Percentiles rank a stretch among this genome's conserved stretches.
Conservation (phyloP, 2,888 invertebrate species). For the Linnaemya vulpina region DNA sequence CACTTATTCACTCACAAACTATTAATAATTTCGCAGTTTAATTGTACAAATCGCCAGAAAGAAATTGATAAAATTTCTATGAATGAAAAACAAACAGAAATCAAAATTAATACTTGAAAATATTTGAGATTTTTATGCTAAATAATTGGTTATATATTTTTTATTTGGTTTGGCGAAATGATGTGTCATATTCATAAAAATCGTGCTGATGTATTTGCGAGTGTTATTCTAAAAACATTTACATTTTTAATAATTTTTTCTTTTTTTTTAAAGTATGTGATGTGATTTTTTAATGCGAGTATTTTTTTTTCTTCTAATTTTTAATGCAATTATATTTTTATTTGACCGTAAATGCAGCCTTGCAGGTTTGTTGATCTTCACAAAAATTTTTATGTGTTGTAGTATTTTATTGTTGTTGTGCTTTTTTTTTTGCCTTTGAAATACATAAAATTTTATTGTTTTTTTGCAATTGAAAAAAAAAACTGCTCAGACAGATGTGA, state of each 20-base stretch:
- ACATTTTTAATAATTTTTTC: slow-evolving; percentile 39
- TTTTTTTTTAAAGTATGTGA: not conserved
- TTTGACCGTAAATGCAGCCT: slow-evolving; percentile 45
- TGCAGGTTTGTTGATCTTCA: slow-evolving; percentile 62
- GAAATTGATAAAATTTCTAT: slow-evolving; percentile 37
- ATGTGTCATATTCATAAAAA: slow-evolving; percentile 31
- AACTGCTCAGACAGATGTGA: not conserved
- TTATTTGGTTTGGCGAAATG: not conserved
- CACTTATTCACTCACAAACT: slow-evolving; percentile 55
- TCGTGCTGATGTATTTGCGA: slow-evolving; percentile 7
- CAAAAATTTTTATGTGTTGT: not conserved
- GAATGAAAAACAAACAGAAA: slow-evolving; percentile 44
- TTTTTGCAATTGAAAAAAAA: slow-evolving; percentile 16
- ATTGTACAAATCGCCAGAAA: not conserved
- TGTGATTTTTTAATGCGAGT: not conserved
- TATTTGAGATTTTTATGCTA: slow-evolving; percentile 31
- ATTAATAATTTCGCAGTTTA: slow-evolving; percentile 16
- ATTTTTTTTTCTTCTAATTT: not conserved
- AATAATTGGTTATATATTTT: not conserved
- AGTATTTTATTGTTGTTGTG: not conserved
- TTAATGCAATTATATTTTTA: slow-evolving; percentile 43
- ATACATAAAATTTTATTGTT: not conserved
- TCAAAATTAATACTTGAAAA: slow-evolving; percentile 46
- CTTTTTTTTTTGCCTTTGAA: not conserved
- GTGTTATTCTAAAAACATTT: slow-evolving; percentile 24